Percentiles rank a stretch among this genome's conserved stretches.
These are phyloP conservation scores for Plotosus lineatus DNA, from an alignment of 2,113 vertebrate species.

Conservation along the genomic window DNA sequence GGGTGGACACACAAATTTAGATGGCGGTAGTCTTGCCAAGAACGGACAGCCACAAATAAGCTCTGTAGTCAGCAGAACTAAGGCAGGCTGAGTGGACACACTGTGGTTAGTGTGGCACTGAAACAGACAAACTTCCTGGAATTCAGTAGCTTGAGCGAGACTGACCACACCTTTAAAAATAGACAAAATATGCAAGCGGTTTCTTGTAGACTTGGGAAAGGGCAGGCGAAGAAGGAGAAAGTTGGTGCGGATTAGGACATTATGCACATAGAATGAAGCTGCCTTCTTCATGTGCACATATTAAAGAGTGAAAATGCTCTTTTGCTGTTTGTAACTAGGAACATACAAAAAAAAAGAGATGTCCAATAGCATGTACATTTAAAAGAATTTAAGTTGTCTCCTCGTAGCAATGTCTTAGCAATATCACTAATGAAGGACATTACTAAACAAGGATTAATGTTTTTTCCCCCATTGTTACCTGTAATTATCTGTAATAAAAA, in stretches of 20 bases:
- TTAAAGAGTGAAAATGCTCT: background rate
- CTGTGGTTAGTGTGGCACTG: slow-evolving; percentile 38
- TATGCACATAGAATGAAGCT: slow-evolving; percentile 20
- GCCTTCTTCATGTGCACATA: slow-evolving; percentile 3
- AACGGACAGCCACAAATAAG: slow-evolving; percentile 34
- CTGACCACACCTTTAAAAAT: slow-evolving; percentile 55
- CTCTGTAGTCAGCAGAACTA: slow-evolving; percentile 42
- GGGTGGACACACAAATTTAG: slow-evolving; percentile 50
- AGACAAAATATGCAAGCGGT: slow-evolving; percentile 49
- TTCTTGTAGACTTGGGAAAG: slow-evolving; percentile 24
- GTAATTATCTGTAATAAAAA: slow-evolving; percentile 21
- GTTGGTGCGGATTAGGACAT: slow-evolving; percentile 27
- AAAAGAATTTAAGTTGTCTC: background rate
- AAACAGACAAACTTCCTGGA: slow-evolving; percentile 43
- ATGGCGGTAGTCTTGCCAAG: slow-evolving; percentile 41
- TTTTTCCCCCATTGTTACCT: background rate
- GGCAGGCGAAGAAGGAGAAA: slow-evolving; percentile 19
- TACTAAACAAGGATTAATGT: slow-evolving; percentile 10
- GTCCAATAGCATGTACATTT: background rate
- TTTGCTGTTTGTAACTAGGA: background rate
- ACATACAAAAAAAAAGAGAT: slow-evolving; percentile 1
- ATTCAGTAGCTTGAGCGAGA: slow-evolving; percentile 41
- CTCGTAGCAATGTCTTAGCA: background rate
- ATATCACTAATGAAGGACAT: slow-evolving; percentile 26
- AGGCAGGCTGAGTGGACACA: slow-evolving; percentile 13